Evolutionary conservation across 2,113 vertebrate species (phyloP).

Genomic region (Paradisaea rubra): DNA sequence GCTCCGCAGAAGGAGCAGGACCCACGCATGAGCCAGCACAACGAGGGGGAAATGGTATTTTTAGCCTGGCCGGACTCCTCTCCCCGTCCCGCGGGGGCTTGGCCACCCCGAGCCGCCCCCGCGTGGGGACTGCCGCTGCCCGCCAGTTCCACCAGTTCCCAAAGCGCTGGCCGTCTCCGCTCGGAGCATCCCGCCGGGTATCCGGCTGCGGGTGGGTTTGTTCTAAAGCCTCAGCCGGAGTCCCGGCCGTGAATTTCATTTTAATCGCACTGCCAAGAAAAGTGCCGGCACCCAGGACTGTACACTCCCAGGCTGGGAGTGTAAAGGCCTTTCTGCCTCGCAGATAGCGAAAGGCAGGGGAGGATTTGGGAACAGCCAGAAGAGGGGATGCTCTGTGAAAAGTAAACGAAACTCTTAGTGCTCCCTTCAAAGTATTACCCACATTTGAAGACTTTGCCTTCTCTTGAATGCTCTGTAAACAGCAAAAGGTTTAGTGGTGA

Average conservation of each 20-base stretch:
- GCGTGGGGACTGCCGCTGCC: neutral
- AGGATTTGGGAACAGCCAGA: neutral
- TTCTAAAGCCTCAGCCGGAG: neutral
- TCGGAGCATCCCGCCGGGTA: neutral
- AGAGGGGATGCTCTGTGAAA: neutral
- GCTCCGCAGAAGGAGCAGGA: neutral
- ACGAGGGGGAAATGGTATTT: neutral
- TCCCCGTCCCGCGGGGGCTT: neutral
- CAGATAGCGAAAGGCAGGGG: neutral
- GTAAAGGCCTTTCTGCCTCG: neutral
- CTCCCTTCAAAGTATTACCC: neutral
- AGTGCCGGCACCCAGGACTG: neutral
- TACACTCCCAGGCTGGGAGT: neutral
- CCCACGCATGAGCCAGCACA: neutral
- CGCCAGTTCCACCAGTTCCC: neutral
- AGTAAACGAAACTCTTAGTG: neutral
- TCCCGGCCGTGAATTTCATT: neutral
- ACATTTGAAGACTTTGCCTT: neutral
- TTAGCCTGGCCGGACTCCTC: neutral
- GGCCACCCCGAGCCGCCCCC: neutral
- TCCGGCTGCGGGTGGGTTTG: neutral
- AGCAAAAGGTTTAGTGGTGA: neutral
- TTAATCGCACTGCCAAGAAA: neutral
- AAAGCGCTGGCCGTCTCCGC: fast-evolving
- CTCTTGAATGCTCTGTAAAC: neutral